Evolutionary conservation across 2,888 invertebrate species (phyloP).

Genomic region (Parasteatoda lunata): DNA sequence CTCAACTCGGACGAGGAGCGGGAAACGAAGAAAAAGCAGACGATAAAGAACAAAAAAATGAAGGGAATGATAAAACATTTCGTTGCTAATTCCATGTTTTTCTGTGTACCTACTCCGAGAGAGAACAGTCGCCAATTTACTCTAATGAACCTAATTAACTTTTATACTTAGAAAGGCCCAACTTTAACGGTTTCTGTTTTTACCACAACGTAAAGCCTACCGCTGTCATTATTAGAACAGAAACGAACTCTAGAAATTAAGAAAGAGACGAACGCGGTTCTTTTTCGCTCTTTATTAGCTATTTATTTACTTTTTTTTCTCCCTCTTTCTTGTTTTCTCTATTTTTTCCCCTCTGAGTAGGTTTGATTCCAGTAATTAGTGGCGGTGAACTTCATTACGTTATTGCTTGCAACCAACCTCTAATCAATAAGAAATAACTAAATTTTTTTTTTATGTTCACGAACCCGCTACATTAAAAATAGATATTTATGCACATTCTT

Average conservation of each 20-base stretch:
- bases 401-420: conserved; percentile 11
- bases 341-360: conserved; percentile 5
- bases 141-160: conserved; percentile 68
- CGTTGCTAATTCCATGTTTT: conserved; percentile 65
- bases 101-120: conserved; percentile 58
- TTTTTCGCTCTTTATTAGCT: conserved; percentile 21
- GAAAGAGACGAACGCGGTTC: conserved; percentile 13
- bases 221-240: conserved; percentile 44
- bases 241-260: conserved; percentile 55
- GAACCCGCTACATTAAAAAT: too few species aligned
- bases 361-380: conserved; percentile 60
- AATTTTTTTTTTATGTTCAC: background rate
- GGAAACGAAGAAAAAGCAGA: conserved; percentile 8
- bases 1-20: conserved; percentile 28
- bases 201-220: conserved; percentile 54
- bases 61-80: conserved; percentile 35
- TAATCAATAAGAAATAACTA: conserved; percentile 20
- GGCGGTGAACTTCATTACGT: conserved; percentile 49
- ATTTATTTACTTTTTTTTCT: conserved; percentile 19
- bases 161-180: conserved; percentile 51
- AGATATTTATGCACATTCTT: background rate
- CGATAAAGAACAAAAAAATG: conserved; percentile 30
- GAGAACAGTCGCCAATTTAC: conserved; percentile 64
- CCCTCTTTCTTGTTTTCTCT: conserved; percentile 2
- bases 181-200: conserved; percentile 57